Conservation (phyloP, 2,888 invertebrate genomes). For the Horisme vitalbata region DNA sequence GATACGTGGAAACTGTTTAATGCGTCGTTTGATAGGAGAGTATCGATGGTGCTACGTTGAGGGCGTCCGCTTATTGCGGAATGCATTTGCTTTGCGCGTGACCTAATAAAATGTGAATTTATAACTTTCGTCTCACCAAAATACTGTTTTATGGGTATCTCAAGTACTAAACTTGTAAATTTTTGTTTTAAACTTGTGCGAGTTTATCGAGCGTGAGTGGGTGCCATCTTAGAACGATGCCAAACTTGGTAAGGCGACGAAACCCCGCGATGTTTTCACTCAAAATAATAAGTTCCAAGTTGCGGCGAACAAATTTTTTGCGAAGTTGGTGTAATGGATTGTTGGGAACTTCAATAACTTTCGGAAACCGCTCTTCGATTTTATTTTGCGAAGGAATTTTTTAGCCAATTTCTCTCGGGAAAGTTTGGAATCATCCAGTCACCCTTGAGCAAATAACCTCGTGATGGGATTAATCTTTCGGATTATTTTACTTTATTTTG, state of each 20-base stretch:
- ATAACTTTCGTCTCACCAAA: constrained; percentile 3
- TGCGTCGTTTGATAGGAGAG: constrained; percentile 12
- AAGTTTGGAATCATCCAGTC: constrained; percentile 76
- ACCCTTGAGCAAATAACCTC: constrained; percentile 63
- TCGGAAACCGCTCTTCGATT: constrained; percentile 80
- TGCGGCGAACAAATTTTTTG: constrained; percentile 68
- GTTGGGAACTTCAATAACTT: constrained; percentile 81
- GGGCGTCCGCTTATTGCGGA: no score
- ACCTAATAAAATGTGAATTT: constrained; percentile 4
- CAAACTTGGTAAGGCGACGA: constrained; percentile 64
- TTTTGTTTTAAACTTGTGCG: constrained; percentile 38
- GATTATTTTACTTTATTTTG: constrained; percentile 28
- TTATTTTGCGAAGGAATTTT: constrained; percentile 78
- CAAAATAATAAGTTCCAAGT: constrained; percentile 78
- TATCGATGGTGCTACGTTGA: neutral
- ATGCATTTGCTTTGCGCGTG: neutral
- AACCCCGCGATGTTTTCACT: constrained; percentile 77
- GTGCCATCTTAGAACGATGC: constrained; percentile 40
- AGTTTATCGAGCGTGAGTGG: constrained; percentile 51
- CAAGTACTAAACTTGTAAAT: constrained; percentile 26
- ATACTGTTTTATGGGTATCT: constrained; percentile 18
- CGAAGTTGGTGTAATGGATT: constrained; percentile 81
- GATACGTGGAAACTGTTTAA: constrained; percentile 18
- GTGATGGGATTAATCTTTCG: constrained; percentile 43
- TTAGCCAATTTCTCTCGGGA: constrained; percentile 78